Evolutionary conservation across 2,888 invertebrate genomes (phyloP).

Genomic region (Sinelater perroti): DNA sequence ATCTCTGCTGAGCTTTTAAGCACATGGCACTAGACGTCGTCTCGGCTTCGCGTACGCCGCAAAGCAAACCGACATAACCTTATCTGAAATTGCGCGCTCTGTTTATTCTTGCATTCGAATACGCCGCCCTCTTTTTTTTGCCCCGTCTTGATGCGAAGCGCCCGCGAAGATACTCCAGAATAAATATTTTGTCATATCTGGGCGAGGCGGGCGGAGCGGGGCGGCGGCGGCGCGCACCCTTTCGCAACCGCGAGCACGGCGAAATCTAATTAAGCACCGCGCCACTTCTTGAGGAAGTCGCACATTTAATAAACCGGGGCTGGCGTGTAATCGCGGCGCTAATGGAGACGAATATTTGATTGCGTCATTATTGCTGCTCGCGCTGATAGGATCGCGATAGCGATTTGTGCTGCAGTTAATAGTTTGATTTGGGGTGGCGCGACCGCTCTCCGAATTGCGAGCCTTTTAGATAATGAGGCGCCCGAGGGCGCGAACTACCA

Average conservation of each 20-base stretch:
- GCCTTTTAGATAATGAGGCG: constrained; percentile 11
- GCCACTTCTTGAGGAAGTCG: constrained; percentile 55
- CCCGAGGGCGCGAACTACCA: background rate
- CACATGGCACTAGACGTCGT: constrained; percentile 8
- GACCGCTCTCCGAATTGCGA: constrained; percentile 10
- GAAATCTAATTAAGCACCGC: constrained; percentile 57
- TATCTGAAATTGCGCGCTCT: constrained; percentile 25
- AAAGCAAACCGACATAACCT: constrained; percentile 21
- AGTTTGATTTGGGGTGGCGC: constrained; percentile 17
- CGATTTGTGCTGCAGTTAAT: constrained; percentile 25
- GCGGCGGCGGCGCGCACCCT: constrained; percentile 45
- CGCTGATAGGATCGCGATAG: constrained; percentile 21
- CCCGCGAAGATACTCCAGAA: constrained; percentile 20
- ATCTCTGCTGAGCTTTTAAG: constrained; percentile 14
- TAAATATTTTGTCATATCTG: constrained; percentile 26
- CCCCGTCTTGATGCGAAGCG: constrained; percentile 16
- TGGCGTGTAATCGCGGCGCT: constrained; percentile 59
- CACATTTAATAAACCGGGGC: constrained; percentile 61
- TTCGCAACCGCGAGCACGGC: constrained; percentile 52
- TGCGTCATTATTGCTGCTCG: constrained; percentile 53
- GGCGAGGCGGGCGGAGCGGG: constrained; percentile 30
- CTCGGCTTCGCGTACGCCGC: constrained; percentile 9
- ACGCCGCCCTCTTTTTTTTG: constrained; percentile 10
- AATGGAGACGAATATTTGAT: constrained; percentile 61
- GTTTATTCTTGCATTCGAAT: constrained; percentile 24